Conservation (phyloP, 2,888 invertebrate species). For the Platerodrilus igneus region DNA sequence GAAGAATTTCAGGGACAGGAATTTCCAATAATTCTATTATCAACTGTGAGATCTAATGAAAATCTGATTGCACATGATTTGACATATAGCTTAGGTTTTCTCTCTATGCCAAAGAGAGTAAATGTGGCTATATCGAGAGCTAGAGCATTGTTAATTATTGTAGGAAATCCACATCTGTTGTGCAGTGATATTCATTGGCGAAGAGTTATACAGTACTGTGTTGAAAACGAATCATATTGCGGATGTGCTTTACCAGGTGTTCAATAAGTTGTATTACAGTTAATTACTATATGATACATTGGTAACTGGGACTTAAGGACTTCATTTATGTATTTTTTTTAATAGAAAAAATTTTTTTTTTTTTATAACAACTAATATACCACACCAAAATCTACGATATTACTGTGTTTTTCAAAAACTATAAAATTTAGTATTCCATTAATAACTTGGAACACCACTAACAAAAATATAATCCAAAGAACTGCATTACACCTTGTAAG, state of each 20-base stretch:
- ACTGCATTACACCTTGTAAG: too few species aligned
- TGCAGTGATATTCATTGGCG: conserved; percentile 65
- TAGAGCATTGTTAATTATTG: conserved; percentile 69
- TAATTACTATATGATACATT: too few species aligned
- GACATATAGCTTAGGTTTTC: conserved; percentile 63
- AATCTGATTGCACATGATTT: conserved; percentile 48
- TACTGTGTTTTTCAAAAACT: too few species aligned
- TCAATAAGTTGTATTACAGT: too few species aligned
- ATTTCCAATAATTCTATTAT: conserved; percentile 65
- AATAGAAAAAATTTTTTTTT: too few species aligned
- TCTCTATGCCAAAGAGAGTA: conserved; percentile 70
- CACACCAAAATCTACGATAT: too few species aligned
- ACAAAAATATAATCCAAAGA: too few species aligned
- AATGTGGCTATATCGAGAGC: conserved; percentile 89
- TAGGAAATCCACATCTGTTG: conserved; percentile 78
- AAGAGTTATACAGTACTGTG: conserved; percentile 58
- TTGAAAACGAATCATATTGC: conserved; percentile 60
- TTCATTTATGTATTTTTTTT: too few species aligned
- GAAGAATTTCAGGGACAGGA: conserved; percentile 88
- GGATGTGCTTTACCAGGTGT: conserved; percentile 61
- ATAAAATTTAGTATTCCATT: too few species aligned
- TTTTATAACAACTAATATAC: too few species aligned
- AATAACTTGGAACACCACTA: too few species aligned
- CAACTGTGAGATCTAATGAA: conserved; percentile 59
- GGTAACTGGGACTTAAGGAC: too few species aligned